A percentile compares a stretch with the other conserved stretches of the same genome.
These are phyloP conservation scores for Pongo abelii DNA, from an alignment of 2,113 vertebrate species.

Conservation along the genomic window DNA sequence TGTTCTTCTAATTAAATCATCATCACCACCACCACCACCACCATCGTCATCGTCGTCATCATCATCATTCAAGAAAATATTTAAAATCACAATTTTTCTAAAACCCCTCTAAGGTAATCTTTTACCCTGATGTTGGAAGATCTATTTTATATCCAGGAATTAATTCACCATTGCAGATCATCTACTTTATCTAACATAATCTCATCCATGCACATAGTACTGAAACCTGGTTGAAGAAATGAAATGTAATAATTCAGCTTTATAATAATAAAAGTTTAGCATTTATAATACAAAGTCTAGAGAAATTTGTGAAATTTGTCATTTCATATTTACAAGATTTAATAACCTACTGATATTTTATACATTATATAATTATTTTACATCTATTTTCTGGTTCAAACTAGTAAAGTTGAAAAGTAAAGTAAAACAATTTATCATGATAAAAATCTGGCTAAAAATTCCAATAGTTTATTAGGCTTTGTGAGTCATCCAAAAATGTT, in stretches of 20 bases:
- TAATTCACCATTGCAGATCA: background rate
- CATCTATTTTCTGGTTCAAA: background rate
- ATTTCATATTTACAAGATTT: background rate
- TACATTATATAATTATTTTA: background rate
- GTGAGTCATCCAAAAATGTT: accelerated
- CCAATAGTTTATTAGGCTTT: background rate
- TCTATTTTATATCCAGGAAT: background rate
- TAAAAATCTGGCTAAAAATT: background rate
- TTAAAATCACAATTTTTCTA: background rate
- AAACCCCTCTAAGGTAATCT: background rate
- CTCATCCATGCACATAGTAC: background rate
- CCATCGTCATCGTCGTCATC: background rate
- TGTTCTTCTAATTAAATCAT: background rate
- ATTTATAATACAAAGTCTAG: background rate
- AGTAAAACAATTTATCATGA: background rate
- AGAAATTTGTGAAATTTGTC: background rate
- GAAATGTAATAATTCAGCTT: background rate
- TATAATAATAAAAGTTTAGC: background rate
- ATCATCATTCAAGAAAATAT: background rate
- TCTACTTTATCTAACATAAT: background rate
- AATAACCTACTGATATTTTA: background rate
- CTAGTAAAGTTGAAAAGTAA: background rate
- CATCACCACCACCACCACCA: background rate
- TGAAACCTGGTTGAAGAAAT: background rate
- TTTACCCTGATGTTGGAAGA: background rate